Conservation (phyloP, 2,113 vertebrate genomes). For the Opisthocomus hoazin region DNA sequence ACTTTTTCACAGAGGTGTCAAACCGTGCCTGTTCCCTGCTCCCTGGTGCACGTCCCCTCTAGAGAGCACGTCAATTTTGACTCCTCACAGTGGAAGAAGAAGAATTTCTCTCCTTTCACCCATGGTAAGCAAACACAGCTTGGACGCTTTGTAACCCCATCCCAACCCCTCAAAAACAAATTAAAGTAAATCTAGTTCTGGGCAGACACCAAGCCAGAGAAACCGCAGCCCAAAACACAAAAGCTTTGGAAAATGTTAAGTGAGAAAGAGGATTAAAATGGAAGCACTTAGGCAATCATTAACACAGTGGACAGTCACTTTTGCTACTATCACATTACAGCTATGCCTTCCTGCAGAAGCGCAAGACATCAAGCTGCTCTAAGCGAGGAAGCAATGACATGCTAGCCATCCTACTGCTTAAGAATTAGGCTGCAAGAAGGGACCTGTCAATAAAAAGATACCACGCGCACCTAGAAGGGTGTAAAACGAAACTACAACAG, state of each 20-base stretch:
- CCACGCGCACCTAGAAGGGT: background rate
- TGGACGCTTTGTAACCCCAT: background rate
- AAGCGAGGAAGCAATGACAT: background rate
- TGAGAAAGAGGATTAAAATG: background rate
- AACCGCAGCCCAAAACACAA: background rate
- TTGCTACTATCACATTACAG: background rate
- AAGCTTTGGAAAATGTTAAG: background rate
- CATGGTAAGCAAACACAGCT: background rate
- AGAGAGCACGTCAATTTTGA: background rate
- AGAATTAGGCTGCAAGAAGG: background rate
- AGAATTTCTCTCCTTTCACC: background rate
- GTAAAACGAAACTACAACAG: background rate
- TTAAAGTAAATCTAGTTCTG: background rate
- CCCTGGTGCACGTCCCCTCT: background rate
- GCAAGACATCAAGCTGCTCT: background rate
- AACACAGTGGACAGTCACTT: background rate
- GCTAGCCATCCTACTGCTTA: background rate
- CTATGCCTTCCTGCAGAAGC: background rate
- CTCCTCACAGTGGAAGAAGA: background rate
- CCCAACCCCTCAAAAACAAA: background rate
- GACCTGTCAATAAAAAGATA: background rate
- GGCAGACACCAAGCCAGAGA: slow-evolving; percentile 1
- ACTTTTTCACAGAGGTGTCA: background rate
- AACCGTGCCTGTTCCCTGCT: background rate
- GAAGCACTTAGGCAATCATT: background rate